Base-by-base conservation (phyloP, 2,113 vertebrate genomes). In the Falcunculus frontatus region DNA sequence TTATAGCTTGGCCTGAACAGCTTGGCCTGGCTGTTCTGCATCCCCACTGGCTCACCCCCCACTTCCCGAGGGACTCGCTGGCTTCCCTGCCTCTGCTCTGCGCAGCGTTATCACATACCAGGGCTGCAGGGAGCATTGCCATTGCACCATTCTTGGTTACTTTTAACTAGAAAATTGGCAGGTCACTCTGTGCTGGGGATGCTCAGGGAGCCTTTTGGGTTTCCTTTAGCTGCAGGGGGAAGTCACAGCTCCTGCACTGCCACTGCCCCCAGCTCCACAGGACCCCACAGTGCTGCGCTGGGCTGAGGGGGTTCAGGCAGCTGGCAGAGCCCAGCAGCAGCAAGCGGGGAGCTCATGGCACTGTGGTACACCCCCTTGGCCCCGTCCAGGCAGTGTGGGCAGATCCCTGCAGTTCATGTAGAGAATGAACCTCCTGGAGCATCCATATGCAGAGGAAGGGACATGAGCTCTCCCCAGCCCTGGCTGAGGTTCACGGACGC, bases 311-410 rank as follows among this genome's bases (percentile, higher is more conserved):
- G 33, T 10, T 67, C 0, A 2, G 80, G 52, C 17, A 16, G 56
- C 29, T 0, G 1, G 10, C 47, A 76, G 77, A 86, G 67, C 80
- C 37, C 77, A 33, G 68, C 67, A 84, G 62, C 56, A 44, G 70
- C 6, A 2, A 16, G 9, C 0, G 3, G 39, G 59, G 22, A n/a
- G 4, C 53, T 50, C n/a, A 0, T 8, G 37, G 57, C 52, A 15
- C 18, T 7, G 26, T 3, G 55, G 30, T 4, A 3, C 32, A 3
- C 41, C 57, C 62, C n/a, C n/a, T 11, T 4, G 42, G 53, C 20
- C 59, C 59, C 33, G 3, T 33, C 23, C 27, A 11, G 41, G 37
- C 52, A 30, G 53, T 0, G 1, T 9, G 53, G 35, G 17, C 1
- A 1, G 30, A 35, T 60, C 21, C 13, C 17, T 35, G 46, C 0